Evolutionary conservation across 2,113 vertebrate genomes (phyloP).

Genomic region (Eolophus roseicapilla): DNA sequence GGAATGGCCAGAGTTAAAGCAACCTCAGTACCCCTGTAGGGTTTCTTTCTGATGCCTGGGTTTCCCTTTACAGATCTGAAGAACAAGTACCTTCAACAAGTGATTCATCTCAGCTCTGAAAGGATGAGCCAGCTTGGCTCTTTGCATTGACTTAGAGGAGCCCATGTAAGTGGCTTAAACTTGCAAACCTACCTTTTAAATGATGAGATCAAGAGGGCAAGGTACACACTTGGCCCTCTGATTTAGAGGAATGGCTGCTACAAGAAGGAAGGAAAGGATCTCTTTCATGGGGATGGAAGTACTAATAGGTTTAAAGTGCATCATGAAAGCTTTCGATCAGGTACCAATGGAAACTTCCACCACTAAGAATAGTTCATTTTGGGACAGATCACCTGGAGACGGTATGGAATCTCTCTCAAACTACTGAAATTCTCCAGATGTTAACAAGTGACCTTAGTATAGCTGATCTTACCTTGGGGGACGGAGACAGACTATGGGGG

Average conservation of each 20-base stretch:
- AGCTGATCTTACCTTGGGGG: not conserved
- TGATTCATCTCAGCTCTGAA: not conserved
- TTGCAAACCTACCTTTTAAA: not conserved
- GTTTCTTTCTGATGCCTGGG: not conserved
- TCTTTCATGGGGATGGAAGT: not conserved
- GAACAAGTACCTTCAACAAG: not conserved
- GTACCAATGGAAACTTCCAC: not conserved
- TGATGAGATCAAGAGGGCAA: not conserved
- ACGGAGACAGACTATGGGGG: not conserved
- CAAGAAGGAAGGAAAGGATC: not conserved
- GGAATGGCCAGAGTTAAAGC: not conserved
- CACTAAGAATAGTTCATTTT: not conserved
- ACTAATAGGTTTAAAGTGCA: not conserved
- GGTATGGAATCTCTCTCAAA: not conserved
- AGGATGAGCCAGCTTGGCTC: not conserved
- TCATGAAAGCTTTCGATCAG: not conserved
- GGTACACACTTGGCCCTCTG: fast-evolving
- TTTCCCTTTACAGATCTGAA: not conserved
- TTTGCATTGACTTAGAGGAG: not conserved
- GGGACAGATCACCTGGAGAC: not conserved
- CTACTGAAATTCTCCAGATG: not conserved
- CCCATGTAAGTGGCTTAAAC: not conserved
- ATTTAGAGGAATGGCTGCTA: not conserved
- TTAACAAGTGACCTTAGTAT: not conserved
- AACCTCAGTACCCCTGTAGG: not conserved